Evolutionary conservation across 2,797 vertebrate genomes (phyloP).

Genomic region (Florisuga fusca): DNA sequence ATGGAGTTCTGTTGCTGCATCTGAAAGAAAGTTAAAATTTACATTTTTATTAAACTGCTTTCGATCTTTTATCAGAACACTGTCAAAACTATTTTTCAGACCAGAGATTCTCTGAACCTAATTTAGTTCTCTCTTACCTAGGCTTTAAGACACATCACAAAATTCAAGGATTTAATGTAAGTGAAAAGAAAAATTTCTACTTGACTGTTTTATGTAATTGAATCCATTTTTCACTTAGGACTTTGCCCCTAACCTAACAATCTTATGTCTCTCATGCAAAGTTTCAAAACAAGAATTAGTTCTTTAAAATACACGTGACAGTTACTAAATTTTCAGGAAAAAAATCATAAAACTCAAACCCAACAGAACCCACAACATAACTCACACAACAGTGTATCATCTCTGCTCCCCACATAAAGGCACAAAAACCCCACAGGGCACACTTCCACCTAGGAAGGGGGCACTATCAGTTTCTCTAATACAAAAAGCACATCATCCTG

Average conservation of each 20-base stretch:
- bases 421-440: rapidly evolving
- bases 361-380: not conserved
- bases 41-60: not conserved
- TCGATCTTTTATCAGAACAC: not conserved
- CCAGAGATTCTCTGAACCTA: not conserved
- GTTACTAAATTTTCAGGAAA: not conserved
- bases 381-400: not conserved
- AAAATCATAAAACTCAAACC: not conserved
- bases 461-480: not conserved
- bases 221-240: not conserved
- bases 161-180: not conserved
- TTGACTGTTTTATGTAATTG: not conserved
- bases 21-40: constrained; percentile 74
- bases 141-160: not conserved
- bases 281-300: not conserved
- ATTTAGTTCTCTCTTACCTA: not conserved
- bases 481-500: not conserved
- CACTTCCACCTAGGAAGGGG: not conserved
- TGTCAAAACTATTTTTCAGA: not conserved
- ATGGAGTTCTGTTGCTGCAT: constrained; percentile 86
- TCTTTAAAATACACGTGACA: not conserved
- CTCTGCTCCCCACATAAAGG: not conserved
- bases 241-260: not conserved
- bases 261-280: not conserved
- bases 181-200: not conserved